Conservation (phyloP, 2,797 vertebrate genomes). For the Sphenopsis melanotis region DNA sequence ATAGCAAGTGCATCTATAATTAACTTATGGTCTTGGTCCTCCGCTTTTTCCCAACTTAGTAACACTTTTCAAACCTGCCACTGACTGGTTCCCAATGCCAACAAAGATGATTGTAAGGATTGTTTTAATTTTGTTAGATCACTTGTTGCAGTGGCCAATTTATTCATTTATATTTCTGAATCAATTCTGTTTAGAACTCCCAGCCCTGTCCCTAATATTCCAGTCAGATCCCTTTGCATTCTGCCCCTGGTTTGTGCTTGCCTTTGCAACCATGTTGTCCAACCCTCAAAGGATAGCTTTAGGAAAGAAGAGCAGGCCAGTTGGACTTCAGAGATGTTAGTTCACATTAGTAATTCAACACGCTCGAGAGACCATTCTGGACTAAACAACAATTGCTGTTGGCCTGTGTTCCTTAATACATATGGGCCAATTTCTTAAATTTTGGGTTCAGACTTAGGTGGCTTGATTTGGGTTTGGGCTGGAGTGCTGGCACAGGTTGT, state of each 20-base stretch:
- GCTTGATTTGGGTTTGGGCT: no score
- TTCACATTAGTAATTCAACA: not conserved
- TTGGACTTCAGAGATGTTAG: not conserved
- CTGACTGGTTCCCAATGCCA: not conserved
- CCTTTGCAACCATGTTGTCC: not conserved
- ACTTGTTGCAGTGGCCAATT: no score
- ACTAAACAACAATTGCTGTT: not conserved
- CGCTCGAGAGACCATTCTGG: not conserved
- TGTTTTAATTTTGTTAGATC: not conserved
- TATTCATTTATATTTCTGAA: no score
- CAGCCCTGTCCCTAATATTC: not conserved
- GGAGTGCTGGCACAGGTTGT: no score
- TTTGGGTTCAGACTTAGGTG: no score
- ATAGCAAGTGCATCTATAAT: not conserved
- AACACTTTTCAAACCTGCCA: not conserved
- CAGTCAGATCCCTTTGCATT: no score
- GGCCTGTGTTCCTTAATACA: not conserved
- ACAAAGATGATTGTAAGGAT: not conserved
- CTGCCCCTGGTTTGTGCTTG: not conserved
- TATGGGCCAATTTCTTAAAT: no score
- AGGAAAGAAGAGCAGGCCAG: not conserved
- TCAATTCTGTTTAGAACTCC: no score
- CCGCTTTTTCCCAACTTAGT: not conserved
- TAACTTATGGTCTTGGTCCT: not conserved
- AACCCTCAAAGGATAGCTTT: not conserved